phyloP scores from a whole-genome alignment of 2,113 vertebrate species.

The Herpetotheres cachinnans region DNA sequence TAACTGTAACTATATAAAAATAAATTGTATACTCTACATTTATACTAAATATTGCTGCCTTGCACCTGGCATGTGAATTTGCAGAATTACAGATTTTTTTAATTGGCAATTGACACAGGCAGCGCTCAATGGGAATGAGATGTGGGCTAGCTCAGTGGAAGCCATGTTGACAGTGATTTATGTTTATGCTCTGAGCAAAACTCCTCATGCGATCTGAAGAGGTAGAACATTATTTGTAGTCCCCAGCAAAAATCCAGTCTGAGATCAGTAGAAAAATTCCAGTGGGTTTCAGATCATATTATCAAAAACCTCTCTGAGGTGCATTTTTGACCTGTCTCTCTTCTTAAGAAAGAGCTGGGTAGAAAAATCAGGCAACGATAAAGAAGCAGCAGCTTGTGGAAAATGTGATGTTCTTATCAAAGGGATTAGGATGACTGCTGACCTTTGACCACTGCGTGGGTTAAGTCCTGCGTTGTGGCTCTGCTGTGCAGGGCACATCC shows the following conservation, averaged over 20 bases:
- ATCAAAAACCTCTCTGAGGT: neutral
- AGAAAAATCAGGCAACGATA: neutral
- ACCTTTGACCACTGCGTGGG: neutral
- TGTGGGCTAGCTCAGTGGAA: neutral
- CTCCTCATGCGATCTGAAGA: neutral
- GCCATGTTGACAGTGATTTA: neutral
- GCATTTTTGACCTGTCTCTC: neutral
- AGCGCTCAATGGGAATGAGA: neutral
- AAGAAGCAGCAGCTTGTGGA: neutral
- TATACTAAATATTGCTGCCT: neutral
- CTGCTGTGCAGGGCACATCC: fast-evolving
- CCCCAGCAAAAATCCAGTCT: neutral
- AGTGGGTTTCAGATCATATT: neutral
- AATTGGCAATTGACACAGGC: neutral
- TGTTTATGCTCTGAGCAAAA: neutral
- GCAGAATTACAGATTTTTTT: neutral
- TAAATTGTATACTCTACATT: neutral
- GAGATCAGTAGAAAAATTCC: neutral
- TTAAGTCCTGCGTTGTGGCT: neutral
- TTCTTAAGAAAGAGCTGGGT: neutral
- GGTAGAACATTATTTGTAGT: neutral
- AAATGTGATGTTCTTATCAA: neutral
- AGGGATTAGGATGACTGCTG: neutral
- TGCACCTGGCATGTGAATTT: neutral
- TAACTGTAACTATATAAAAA: neutral